phyloP scores from a whole-genome alignment of 2,797 vertebrate genomes.

The Brotula barbata region DNA sequence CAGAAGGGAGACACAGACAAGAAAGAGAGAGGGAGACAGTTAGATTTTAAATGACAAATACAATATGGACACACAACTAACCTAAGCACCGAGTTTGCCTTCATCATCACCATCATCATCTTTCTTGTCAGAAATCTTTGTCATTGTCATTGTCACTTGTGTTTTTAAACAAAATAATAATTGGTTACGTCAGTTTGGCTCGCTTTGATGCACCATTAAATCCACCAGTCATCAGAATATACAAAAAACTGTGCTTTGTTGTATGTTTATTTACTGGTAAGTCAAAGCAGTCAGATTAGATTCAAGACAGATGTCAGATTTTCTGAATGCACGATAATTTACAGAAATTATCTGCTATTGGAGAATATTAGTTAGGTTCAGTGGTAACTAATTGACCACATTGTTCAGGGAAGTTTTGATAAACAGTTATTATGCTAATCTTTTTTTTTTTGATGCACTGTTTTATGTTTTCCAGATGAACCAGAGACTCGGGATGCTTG shows the following conservation, averaged over 20 bases:
- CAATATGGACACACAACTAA: constrained; percentile 11
- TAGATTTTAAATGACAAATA: constrained; percentile 22
- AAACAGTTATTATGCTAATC: not conserved
- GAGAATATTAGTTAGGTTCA: constrained; percentile 12
- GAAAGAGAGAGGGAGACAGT: constrained; percentile 1
- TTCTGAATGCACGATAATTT: no score
- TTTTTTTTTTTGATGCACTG: constrained; percentile 36
- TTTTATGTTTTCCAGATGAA: constrained; percentile 90
- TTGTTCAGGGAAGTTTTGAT: constrained; percentile 11
- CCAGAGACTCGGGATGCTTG: constrained; percentile 99
- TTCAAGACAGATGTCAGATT: constrained; percentile 16
- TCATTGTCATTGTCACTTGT: constrained; percentile 47
- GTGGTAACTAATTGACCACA: constrained; percentile 5
- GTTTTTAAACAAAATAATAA: constrained; percentile 57
- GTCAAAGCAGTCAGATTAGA: constrained; percentile 38
- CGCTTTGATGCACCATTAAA: constrained; percentile 62
- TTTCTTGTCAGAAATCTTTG: constrained; percentile 23
- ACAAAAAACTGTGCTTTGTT: constrained; percentile 35
- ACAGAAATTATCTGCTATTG: constrained; percentile 5
- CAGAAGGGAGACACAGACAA: constrained; percentile 40
- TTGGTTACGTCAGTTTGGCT: constrained; percentile 58
- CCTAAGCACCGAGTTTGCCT: constrained; percentile 47
- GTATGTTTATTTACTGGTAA: constrained; percentile 49
- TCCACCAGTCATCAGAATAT: constrained; percentile 49
- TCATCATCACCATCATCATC: constrained; percentile 37